phyloP scores from a whole-genome alignment of 2,888 invertebrate genomes.

The Xanthostigma xanthostigma region DNA sequence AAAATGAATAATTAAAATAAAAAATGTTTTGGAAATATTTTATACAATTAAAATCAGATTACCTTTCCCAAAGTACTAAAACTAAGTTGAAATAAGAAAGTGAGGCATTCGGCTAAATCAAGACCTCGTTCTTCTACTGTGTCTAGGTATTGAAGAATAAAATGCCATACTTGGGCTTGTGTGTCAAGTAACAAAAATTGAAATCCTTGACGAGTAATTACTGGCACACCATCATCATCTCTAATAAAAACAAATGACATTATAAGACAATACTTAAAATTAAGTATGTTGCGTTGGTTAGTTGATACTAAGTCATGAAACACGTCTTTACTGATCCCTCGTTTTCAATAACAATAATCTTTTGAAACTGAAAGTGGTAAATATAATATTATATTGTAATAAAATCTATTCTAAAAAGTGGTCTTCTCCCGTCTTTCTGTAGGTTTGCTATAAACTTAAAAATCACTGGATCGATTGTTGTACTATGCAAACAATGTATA shows the following conservation, averaged over 20 bases:
- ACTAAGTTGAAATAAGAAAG: constrained; percentile 91
- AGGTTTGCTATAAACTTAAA: no score
- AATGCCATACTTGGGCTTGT: constrained; percentile 93
- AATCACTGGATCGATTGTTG: no score
- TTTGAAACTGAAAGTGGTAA: no score
- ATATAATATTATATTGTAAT: no score
- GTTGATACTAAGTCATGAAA: no score
- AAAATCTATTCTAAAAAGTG: no score
- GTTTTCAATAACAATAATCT: no score
- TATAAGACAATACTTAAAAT: no score
- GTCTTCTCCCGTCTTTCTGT: no score
- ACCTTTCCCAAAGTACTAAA: constrained; percentile 88
- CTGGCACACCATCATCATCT: constrained; percentile 66
- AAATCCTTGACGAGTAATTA: constrained; percentile 90
- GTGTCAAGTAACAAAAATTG: constrained; percentile 91
- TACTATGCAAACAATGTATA: no score
- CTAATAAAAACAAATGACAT: constrained; percentile 25
- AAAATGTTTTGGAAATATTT: neutral
- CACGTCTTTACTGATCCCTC: no score
- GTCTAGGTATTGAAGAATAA: constrained; percentile 88
- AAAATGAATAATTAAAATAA: constrained; percentile 17
- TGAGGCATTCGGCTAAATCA: constrained; percentile 80
- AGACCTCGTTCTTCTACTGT: constrained; percentile 78
- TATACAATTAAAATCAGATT: constrained; percentile 8
- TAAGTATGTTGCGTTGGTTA: no score